A percentile compares a stretch with the other conserved stretches of the same genome.
These are phyloP conservation scores for Pipistrellus pygmaeus DNA, from an alignment of 2,797 vertebrate species.

Conservation along the genomic window DNA sequence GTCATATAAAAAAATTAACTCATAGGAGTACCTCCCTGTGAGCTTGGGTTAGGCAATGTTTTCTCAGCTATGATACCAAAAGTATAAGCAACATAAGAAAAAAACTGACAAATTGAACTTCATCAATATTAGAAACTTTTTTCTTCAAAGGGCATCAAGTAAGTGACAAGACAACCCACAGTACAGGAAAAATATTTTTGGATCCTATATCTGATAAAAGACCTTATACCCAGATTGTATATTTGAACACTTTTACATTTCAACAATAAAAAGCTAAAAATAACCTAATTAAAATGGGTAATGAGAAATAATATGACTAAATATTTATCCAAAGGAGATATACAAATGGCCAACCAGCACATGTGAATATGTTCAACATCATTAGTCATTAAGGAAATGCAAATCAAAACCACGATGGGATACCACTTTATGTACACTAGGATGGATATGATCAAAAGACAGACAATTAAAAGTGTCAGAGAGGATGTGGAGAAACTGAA, in stretches of 20 bases:
- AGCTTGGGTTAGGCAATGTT: background rate
- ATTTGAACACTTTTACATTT: background rate
- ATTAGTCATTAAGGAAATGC: background rate
- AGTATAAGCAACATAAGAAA: slow-evolving; percentile 20
- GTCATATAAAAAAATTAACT: slow-evolving; percentile 22
- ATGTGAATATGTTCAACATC: background rate
- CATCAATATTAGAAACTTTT: background rate
- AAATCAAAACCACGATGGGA: slow-evolving; percentile 43
- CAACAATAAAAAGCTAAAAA: background rate
- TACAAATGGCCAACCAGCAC: background rate
- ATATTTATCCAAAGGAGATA: slow-evolving; percentile 17
- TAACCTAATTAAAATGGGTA: background rate
- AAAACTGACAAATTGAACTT: background rate
- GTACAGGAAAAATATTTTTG: background rate
- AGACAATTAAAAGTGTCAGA: slow-evolving; percentile 14
- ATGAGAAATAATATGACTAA: slow-evolving; percentile 33
- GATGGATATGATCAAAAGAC: slow-evolving; percentile 18
- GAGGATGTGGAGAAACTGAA: background rate
- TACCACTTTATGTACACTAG: background rate
- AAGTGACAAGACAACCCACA: slow-evolving; percentile 28
- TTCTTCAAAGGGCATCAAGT: slow-evolving; percentile 47
- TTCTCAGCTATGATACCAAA: slow-evolving; percentile 10
- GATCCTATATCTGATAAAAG: slow-evolving; percentile 37
- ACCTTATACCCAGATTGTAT: background rate
- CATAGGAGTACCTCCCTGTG: background rate